Evolutionary conservation across 2,888 invertebrate genomes (phyloP), one percentile per base, ranked within the genome.

Genomic region (Liposcelis brunnea): DNA sequence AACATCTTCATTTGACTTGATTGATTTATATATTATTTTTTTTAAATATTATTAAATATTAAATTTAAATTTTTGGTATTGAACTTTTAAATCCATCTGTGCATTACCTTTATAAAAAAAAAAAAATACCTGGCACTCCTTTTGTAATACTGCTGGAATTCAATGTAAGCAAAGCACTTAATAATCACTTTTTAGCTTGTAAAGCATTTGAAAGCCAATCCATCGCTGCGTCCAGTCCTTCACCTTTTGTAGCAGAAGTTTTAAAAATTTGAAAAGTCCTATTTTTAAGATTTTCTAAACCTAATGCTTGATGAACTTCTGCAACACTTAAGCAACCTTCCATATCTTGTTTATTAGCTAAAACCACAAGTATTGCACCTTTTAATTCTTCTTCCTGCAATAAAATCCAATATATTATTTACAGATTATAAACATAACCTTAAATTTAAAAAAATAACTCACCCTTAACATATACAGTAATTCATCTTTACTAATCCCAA

Each of bases 261-360:
- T 97, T 97, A 67, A 98, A 98, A 60, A 98, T 97, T 74, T 95
- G 94, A 73, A 98, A 97, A 59, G 95, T 95, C 60, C 97, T 75
- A 67, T 90, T 93, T 65, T 94, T 91, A 46, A 98, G 72, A 11
- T 87, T 84, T 55, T 95, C 90, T 56, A 98, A 69, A 11, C 97
- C 97, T 38, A 98, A 69, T 1, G 94, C 90, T 65, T 90, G 90
- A 62, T 97, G 94, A 14, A 97, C 87, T 65, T 99, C 98, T 0
- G 94, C 86, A 1, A 94, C 86, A 18, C 86, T 86, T 72, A 99
- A 80, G 59, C 95, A 94, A 8, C 95, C 95, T 33, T 93, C 85
- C 77, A 98, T 91, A 61, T 99, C 98, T 67, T 98, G 98, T 70
- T 98, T 99, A 65, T 98, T 98, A 42, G 98, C 98, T 59, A 98